Evolutionary conservation across 2,113 vertebrate species (phyloP).

Genomic region (Diadophis punctatus): DNA sequence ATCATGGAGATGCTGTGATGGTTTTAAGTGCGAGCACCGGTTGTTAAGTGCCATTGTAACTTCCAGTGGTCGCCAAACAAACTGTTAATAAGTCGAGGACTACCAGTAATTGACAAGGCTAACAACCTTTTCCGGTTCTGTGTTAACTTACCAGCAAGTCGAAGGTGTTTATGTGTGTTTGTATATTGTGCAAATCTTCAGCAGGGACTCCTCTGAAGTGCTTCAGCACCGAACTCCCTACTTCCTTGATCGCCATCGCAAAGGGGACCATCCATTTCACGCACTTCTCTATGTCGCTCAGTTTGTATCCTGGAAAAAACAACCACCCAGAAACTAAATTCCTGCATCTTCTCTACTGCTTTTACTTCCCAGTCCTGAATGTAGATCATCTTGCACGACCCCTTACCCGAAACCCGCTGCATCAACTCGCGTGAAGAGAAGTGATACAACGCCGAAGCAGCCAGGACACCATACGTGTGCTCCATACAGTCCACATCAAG

Average conservation of each 20-base stretch:
- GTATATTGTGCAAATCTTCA: conserved; percentile 92
- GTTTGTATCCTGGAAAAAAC: conserved; percentile 76
- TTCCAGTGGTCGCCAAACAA: background rate
- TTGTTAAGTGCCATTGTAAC: background rate
- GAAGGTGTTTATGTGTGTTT: conserved; percentile 83
- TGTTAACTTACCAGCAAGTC: conserved; percentile 84
- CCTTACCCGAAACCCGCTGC: conserved; percentile 92
- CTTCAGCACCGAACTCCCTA: conserved; percentile 78
- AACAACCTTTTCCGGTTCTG: background rate
- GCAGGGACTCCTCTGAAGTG: conserved; percentile 77
- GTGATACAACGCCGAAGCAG: conserved; percentile 93
- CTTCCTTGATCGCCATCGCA: conserved; percentile 83
- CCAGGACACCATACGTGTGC: conserved; percentile 84
- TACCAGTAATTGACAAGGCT: background rate
- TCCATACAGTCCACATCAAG: conserved; percentile 86
- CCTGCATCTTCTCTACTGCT: background rate
- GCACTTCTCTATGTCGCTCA: conserved; percentile 84
- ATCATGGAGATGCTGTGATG: background rate
- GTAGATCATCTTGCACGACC: background rate
- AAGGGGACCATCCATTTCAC: conserved; percentile 95
- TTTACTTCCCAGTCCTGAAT: background rate
- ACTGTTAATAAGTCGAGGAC: background rate
- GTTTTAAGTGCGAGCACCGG: background rate
- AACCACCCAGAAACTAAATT: background rate
- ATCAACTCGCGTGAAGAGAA: conserved; percentile 90